Base-by-base conservation (phyloP, 2,113 vertebrate species). In the Scartelaos histophorus region DNA sequence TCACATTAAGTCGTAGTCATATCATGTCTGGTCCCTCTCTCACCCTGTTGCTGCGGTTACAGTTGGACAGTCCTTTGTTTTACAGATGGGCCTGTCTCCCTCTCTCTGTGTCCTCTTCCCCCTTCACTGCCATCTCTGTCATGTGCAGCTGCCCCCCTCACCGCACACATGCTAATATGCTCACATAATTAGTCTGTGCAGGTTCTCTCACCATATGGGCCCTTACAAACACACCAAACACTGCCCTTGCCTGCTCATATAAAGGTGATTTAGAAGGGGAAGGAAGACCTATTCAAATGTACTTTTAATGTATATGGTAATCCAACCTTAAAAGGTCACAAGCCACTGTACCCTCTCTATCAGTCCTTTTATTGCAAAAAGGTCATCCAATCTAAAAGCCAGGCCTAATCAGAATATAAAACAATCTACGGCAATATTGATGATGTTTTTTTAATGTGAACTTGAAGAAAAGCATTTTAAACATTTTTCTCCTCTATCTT, bases 1-100 rank as follows among this genome's bases (percentile, higher is more conserved):
- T 34, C 82, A 74, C 69, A 68, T 25, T 13, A 66, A 38, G 71
- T 75, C 66, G 5, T 45, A 65, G 25, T 45, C 51, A 2, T 75
- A 51, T 64, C 22, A 3, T 46, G 57, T 66, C 46, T 29, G 49
- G 69, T 16, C 16, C 69, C 73, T 77, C 73, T 57, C 61, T 60
- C 53, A 29, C 61, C 61, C 65, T 0, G 83, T 89, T 88, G 86
- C 87, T 60, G 71, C 69, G 87, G 87, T 88, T 85, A 91, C 90
- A 72, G 70, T 75, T 56, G 75, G 83, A 71, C 74, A 51, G 76
- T 76, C 78, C 83, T 89, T 89, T 88, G 85, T 87, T 85, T 62
- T 73, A 71, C 82, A 87, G 74, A 91, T 83, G 82, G 71, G 22
- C 71, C 62, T 16, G 68, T 83, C 85, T 82, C 80, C 74, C 66